A percentile compares a stretch with the other conserved stretches of the same genome.
phyloP scores from a whole-genome alignment of 2,888 invertebrate species.

The Ophonus ardosiacus region DNA sequence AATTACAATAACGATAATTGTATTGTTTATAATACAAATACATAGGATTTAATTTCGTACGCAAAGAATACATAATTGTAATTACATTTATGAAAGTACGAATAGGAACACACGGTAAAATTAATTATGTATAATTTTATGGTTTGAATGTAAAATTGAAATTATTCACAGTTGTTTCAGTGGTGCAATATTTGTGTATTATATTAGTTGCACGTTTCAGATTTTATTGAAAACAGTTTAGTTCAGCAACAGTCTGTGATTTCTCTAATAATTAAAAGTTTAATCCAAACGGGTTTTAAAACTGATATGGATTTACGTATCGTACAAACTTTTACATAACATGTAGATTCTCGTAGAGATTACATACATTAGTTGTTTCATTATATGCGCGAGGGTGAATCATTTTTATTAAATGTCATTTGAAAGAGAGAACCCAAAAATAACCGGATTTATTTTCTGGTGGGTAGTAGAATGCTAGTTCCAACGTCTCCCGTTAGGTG shows the following conservation, averaged over 20 bases:
- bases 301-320: not conserved
- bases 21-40: not conserved
- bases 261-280: slow-evolving; percentile 19
- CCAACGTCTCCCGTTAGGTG: too few species aligned
- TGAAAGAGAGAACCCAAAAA: too few species aligned
- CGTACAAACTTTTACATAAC: not conserved
- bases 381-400: too few species aligned
- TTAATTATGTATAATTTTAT: not conserved
- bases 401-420: too few species aligned
- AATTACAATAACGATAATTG: not conserved
- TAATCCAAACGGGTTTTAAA: not conserved
- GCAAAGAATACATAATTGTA: not conserved
- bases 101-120: not conserved
- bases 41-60: not conserved
- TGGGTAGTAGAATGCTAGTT: too few species aligned
- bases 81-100: not conserved
- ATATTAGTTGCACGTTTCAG: slow-evolving; percentile 2
- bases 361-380: too few species aligned
- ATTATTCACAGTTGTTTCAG: not conserved
- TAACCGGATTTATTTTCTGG: too few species aligned
- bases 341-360: not conserved
- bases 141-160: slow-evolving; percentile 4
- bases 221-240: slow-evolving; percentile 3
- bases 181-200: not conserved
- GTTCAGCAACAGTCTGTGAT: slow-evolving; percentile 9